Evolutionary conservation across 2,888 invertebrate species (phyloP), one percentile per base, ranked within the genome.

Genomic region (Theretra japonica): DNA sequence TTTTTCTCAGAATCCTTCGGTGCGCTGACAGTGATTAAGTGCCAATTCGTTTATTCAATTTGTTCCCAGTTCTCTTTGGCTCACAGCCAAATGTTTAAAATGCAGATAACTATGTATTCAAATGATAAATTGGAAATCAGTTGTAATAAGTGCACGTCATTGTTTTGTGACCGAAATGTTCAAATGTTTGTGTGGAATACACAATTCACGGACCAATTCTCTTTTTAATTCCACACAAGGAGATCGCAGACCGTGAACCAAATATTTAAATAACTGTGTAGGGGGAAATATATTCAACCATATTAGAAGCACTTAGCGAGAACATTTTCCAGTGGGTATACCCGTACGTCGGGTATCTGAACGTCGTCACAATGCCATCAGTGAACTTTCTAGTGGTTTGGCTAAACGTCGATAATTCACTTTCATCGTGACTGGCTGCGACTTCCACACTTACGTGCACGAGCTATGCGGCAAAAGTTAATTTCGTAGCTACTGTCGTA

Each of bases 41-140:
- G 78, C 79, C 75, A 75, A 83, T 84, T 80, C 82, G 79, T 85
- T 84, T 81, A 86, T 87, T 83, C 82, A 83, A 86, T 87, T 85
- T 84, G 84, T 82, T 80, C 76, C 79, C 72, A 75, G 79, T 74
- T 77, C 72, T 76, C 72, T 71, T 80, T 86, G 88, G 86, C 82
- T 70, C 72, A 53, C 48, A 68, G 86, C 88, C 88, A 88, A 85
- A 83, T 76, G 78, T 83, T 81, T 82, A 79, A 80, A 82, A 82
- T 80, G 80, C 60, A 76, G 76, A 82, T 78, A 77, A 74, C 74
- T 80, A 76, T 78, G 74, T 74, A 78, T 80, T 76, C 25, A 41
- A 60, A 70, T 23, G 4, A 60, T 33, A 60, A 60, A 28, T 25
- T 50, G 59, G 15, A 28, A 60, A 19, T 58, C 58, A 59, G 73